Percentiles rank a stretch among this genome's conserved stretches.
Conservation (phyloP, 2,797 vertebrate genomes). For the Petrocephalus schoutedeni region DNA sequence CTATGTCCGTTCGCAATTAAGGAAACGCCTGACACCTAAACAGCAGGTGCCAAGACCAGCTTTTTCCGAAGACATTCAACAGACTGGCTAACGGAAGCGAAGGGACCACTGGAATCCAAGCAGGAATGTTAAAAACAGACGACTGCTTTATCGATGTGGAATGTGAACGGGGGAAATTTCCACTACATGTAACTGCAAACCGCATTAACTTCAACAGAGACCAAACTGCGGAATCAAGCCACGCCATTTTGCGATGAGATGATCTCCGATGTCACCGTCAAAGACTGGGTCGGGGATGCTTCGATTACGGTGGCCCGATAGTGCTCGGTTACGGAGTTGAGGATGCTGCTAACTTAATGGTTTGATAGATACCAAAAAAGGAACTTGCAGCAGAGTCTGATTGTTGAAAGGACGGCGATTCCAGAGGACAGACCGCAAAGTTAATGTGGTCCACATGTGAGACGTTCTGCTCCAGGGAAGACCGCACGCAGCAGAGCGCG, state of each 20-base stretch:
- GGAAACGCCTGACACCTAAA: background rate
- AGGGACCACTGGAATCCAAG: background rate
- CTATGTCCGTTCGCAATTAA: background rate
- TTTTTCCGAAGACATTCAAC: conserved; percentile 1
- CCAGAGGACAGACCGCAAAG: conserved; percentile 23
- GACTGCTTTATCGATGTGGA: background rate
- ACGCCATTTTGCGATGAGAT: background rate
- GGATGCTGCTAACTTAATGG: conserved; percentile 5
- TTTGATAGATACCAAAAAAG: conserved; percentile 27
- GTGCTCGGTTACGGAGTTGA: background rate
- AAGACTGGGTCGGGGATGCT: background rate
- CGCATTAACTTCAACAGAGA: background rate
- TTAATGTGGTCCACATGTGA: conserved; percentile 45
- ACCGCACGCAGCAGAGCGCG: conserved; percentile 24
- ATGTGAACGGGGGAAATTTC: background rate
- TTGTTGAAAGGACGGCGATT: conserved; percentile 39
- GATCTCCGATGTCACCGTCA: background rate
- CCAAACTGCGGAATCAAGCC: background rate
- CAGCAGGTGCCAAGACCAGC: background rate
- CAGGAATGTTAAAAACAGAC: background rate
- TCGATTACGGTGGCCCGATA: background rate
- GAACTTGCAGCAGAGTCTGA: conserved; percentile 18
- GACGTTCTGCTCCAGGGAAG: conserved; percentile 32
- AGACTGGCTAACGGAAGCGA: background rate
- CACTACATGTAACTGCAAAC: conserved; percentile 2